phyloP scores from a whole-genome alignment of 92 coral and sea anemone genomes.

The Diadumene lineata region DNA sequence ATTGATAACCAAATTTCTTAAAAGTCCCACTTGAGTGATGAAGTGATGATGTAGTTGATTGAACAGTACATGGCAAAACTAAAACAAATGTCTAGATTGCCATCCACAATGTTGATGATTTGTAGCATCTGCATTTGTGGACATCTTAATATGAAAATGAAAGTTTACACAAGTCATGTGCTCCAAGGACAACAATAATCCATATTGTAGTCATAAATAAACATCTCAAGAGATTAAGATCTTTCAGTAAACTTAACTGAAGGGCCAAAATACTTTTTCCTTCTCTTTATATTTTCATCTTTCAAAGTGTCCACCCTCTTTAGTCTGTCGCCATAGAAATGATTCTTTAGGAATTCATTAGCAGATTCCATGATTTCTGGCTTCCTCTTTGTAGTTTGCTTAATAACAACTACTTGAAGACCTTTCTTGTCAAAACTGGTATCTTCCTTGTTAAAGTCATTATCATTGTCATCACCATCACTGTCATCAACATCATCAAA shows the following conservation, averaged over 20 bases:
- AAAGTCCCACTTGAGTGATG: too few species aligned
- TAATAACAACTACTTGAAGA: constrained; percentile 67
- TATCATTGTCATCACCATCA: constrained; percentile 50
- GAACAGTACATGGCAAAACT: too few species aligned
- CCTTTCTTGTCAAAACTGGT: constrained; percentile 31
- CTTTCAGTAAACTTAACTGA: constrained; percentile 65
- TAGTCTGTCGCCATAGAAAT: constrained; percentile 82
- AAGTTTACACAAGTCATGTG: too few species aligned
- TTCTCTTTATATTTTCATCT: constrained; percentile 52
- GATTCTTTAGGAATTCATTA: constrained; percentile 67
- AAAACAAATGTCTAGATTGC: too few species aligned
- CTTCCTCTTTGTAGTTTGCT: constrained; percentile 43
- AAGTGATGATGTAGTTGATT: too few species aligned
- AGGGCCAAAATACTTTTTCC: constrained; percentile 47
- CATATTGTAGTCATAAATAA: too few species aligned
- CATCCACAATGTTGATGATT: too few species aligned
- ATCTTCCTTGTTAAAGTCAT: constrained; percentile 27
- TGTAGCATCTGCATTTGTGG: too few species aligned
- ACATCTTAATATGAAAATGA: too few species aligned
- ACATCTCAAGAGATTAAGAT: too few species aligned
- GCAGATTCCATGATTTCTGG: constrained; percentile 73
- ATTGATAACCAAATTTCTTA: too few species aligned
- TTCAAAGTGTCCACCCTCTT: constrained; percentile 62
- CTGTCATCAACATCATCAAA: constrained; percentile 60
- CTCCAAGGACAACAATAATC: too few species aligned